Percentiles rank a stretch among this genome's conserved stretches.
phyloP scores from a whole-genome alignment of 2,113 vertebrate genomes.

The Strix uralensis region DNA sequence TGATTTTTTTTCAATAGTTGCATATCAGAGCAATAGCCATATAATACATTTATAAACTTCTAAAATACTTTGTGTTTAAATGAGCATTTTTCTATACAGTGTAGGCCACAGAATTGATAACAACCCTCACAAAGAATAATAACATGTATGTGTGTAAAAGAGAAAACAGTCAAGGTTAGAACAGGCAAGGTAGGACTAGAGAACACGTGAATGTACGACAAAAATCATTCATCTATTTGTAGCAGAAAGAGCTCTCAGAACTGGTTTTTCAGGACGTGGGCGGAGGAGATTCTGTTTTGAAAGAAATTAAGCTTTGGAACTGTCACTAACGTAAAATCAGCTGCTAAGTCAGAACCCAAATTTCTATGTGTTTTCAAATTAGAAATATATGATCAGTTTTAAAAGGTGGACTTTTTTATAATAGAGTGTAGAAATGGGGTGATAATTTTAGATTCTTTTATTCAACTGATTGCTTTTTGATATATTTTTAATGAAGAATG shows the following conservation, averaged over 20 bases:
- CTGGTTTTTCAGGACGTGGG: conserved; percentile 73
- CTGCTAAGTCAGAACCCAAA: background rate
- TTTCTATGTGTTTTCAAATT: background rate
- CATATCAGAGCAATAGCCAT: background rate
- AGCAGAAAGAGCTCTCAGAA: conserved; percentile 66
- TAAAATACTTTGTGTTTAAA: background rate
- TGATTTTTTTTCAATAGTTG: background rate
- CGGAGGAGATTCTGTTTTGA: conserved; percentile 62
- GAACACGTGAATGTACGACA: background rate
- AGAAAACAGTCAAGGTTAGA: background rate
- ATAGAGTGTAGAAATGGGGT: accelerated
- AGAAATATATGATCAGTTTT: background rate
- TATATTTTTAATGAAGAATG: background rate
- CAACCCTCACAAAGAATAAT: background rate
- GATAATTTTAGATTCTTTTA: background rate
- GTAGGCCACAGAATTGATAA: background rate
- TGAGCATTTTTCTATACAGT: background rate
- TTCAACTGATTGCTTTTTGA: background rate
- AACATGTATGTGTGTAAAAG: background rate
- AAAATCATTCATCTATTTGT: conserved; percentile 58
- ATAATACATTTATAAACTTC: background rate
- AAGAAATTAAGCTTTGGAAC: conserved; percentile 55
- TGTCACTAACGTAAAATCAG: background rate
- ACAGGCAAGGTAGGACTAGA: background rate
- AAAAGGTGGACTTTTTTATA: background rate